Evolutionary conservation across 1,140 invertebrate genomes (phyloP).

Genomic region (Apocrypta bakeri): DNA sequence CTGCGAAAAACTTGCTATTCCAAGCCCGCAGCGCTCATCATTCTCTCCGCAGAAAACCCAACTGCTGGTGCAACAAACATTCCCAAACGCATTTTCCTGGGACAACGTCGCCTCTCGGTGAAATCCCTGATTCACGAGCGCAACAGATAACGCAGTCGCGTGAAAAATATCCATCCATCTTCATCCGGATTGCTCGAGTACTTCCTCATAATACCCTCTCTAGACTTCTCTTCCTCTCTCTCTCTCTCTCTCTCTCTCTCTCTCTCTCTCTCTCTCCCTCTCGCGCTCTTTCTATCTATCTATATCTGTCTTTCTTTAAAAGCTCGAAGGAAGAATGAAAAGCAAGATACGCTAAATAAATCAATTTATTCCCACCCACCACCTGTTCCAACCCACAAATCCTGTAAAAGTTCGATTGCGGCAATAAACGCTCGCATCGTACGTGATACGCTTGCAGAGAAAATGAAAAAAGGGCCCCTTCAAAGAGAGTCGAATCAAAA

Average conservation of each 20-base stretch:
- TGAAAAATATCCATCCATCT: slow-evolving; percentile 16
- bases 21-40: not conserved
- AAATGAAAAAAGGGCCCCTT: not conserved
- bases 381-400: too few relatives aligned
- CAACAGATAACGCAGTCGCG: slow-evolving; percentile 16
- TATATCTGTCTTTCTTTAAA: not conserved
- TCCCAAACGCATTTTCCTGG: not conserved
- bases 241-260: not conserved
- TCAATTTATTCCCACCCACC: not conserved
- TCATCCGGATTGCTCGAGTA: slow-evolving; percentile 10
- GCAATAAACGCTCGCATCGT: slow-evolving; percentile 16
- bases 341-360: not conserved
- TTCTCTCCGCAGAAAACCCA: not conserved
- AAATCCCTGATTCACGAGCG: not conserved
- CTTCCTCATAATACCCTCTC: not conserved
- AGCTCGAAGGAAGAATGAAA: not conserved
- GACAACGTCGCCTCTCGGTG: not conserved
- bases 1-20: not conserved
- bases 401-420: slow-evolving; percentile 24
- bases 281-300: not conserved
- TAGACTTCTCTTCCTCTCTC: not conserved
- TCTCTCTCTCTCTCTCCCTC: not conserved
- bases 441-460: not conserved
- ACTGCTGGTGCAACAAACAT: slow-evolving; percentile 3
- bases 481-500: not conserved